Percentiles rank a stretch among this genome's conserved stretches.
These are phyloP conservation scores for Diarsia dahlii DNA, from an alignment of 2,888 invertebrate species.

Conservation along the genomic window DNA sequence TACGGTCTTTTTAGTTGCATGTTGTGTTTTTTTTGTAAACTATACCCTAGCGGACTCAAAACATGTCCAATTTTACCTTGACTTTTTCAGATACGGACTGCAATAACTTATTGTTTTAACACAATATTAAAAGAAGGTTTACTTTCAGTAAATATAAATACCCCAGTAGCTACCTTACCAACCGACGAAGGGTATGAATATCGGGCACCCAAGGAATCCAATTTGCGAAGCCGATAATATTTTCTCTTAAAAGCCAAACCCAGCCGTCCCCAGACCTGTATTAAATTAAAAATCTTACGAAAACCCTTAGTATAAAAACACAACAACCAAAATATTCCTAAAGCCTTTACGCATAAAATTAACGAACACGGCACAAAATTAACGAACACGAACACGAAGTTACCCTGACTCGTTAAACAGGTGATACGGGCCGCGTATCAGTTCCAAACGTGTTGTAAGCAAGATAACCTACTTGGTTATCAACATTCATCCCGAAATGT, in stretches of 20 bases:
- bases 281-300: neutral
- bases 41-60: neutral
- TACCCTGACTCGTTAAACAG: conserved; percentile 24
- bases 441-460: conserved; percentile 56
- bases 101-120: neutral
- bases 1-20: conserved; percentile 4
- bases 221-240: conserved; percentile 5
- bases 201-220: conserved; percentile 4
- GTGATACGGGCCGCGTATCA: conserved; percentile 55
- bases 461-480: conserved; percentile 86
- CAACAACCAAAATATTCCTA: neutral
- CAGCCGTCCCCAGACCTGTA: neutral
- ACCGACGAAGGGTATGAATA: neutral
- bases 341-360: conserved; percentile 13
- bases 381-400: conserved; percentile 22
- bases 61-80: neutral
- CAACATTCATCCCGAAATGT: conserved; percentile 78
- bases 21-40: neutral
- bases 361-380: conserved; percentile 30
- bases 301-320: neutral
- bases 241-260: neutral
- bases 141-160: neutral
- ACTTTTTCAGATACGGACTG: neutral
- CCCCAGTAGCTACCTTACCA: neutral
- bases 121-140: neutral